Base-by-base conservation (phyloP, 2,113 vertebrate genomes). In the Pelodiscus sinensis region DNA sequence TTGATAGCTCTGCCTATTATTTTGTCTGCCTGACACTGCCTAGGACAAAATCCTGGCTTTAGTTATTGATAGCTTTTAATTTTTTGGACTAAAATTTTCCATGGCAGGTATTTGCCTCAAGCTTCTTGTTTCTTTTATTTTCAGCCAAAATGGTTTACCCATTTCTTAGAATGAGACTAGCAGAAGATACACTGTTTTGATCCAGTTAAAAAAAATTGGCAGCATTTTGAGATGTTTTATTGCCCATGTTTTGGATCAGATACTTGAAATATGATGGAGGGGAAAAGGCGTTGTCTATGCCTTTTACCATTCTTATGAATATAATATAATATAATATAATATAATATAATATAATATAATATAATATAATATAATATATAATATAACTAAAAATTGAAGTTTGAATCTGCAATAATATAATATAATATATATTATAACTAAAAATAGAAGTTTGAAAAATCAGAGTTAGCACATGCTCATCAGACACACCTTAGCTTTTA, bases 301-400 rank as follows among this genome's bases (percentile, higher is more conserved):
- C 90, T 88, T 54, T 91, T 94, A 86, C 85, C 84, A 84, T 90
- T 71, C 75, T 60, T 52, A 65, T 55, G 90, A 95, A 86, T n/a
- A n/a, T n/a, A 54, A 88, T 92, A 92, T 94, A 96, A 95, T 95
- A 95, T 86, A n/a, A n/a, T n/a, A n/a, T n/a, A n/a, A n/a, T n/a
- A n/a, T n/a, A n/a, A n/a, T n/a, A n/a, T n/a, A n/a, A n/a, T n/a
- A n/a, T n/a, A n/a, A n/a, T n/a, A n/a, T n/a, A 54, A 88, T 92
- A 92, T 94, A 96, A 95, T 95, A 95, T 86, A n/a, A n/a, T n/a
- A n/a, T n/a, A n/a, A n/a, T n/a, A n/a, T n/a, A n/a, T n/a, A n/a
- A n/a, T n/a, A n/a, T n/a, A n/a, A 79, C 21, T 29, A 21, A 85
- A 9, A 9, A 90, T 95, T 81, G 51, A 62, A n/a, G 31, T 18